Base-by-base conservation (phyloP, 2,797 vertebrate species). In the Muscicapa comitata region DNA sequence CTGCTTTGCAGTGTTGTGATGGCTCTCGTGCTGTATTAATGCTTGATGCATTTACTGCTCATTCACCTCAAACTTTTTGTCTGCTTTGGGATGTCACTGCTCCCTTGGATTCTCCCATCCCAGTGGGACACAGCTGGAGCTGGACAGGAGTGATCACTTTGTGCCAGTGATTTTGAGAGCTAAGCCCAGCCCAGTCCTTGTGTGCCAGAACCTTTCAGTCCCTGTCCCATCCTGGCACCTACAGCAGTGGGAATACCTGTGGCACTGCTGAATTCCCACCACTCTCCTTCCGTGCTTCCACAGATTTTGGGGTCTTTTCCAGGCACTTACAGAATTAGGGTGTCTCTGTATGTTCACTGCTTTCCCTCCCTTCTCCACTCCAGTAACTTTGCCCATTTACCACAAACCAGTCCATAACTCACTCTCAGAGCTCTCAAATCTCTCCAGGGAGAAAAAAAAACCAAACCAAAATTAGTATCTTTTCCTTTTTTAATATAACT, bases 391-490 rank as follows among this genome's bases (percentile, higher is more conserved):
- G 21, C 45, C 4, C 4, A 14, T 71, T 80, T 77, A 70, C 50
- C 8, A 1, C 25, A 43, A 75, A 20, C 66, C 57, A 86, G 16
- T 17, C 21, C 14, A 0, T 33, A 72, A 74, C 28, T 43, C 35
- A 21, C 4, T 25, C 54, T 72, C 33, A 42, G 47, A 87, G 71
- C 48, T 70, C 59, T 31, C 17, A 37, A 43, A 65, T 71, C 35
- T 84, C 83, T 70, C 28, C 18, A 42, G 3, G 8, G 16, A 86
- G 18, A 19, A 68, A 84, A 75, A 45, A 76, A 42, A 25, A 13
- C 21, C 9, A 38, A 12, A 12, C 6, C 42, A n/a, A 71, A 84
- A 68, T n/a, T 24, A 57, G 0, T 31, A 3, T 20, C 0, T 17
- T 77, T 62, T n/a, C 25, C 31, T 67, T 45, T 57, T 68, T 87